Percentiles rank a stretch among this genome's conserved stretches.
phyloP scores from a whole-genome alignment of 2,797 vertebrate species.

The Sebastes wilsoni region DNA sequence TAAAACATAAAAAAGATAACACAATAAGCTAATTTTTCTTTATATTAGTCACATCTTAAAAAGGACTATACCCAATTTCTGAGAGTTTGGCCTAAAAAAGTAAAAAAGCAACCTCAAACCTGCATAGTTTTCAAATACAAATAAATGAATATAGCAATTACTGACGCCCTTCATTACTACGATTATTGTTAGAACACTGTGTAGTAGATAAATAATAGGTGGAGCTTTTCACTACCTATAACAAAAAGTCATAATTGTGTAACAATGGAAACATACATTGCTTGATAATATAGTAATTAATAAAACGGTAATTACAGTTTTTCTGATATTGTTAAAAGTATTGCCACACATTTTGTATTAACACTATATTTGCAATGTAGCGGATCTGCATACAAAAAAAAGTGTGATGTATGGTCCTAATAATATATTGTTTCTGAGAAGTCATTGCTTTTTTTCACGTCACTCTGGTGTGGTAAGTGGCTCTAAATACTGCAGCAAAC shows the following conservation, averaged over 20 bases:
- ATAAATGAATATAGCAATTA: background rate
- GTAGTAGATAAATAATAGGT: background rate
- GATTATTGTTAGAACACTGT: background rate
- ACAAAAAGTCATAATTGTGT: background rate
- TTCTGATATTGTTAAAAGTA: background rate
- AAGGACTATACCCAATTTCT: accelerated
- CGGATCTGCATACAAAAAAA: background rate
- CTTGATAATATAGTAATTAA: background rate
- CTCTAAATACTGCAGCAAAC: background rate
- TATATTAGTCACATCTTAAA: background rate
- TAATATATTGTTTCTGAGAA: background rate
- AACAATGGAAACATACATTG: background rate
- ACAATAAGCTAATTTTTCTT: background rate
- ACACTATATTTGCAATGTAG: background rate
- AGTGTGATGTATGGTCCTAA: background rate
- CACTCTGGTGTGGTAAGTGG: background rate
- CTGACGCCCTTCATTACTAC: background rate
- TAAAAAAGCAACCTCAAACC: background rate
- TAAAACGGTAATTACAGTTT: background rate
- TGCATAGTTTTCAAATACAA: background rate
- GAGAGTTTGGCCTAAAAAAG: background rate
- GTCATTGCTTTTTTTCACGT: background rate
- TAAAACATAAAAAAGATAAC: background rate
- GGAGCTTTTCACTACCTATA: background rate
- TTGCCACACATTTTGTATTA: background rate